phyloP scores from a whole-genome alignment of 1,140 invertebrate species.

The Calliphora vicina region DNA sequence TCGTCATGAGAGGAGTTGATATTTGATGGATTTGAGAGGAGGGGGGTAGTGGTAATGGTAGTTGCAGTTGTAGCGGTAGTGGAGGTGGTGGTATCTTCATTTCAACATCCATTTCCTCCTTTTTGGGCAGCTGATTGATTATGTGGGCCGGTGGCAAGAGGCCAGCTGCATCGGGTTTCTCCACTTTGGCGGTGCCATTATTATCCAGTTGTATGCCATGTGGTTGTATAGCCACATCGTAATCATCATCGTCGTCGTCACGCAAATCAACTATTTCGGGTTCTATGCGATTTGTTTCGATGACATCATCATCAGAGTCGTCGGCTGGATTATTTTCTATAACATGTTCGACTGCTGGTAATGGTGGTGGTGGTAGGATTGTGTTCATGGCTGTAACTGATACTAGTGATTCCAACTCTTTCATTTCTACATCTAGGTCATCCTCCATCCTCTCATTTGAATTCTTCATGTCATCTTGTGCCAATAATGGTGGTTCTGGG shows the following conservation, averaged over 20 bases:
- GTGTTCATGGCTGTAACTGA: background rate
- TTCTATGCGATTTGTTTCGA: conserved; percentile 57
- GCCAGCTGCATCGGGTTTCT: conserved; percentile 35
- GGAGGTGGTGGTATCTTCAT: conserved; percentile 43
- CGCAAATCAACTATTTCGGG: conserved; percentile 58
- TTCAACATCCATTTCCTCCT: conserved; percentile 35
- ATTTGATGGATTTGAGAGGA: background rate
- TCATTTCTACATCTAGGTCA: background rate
- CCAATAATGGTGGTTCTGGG: background rate
- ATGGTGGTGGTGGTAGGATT: background rate
- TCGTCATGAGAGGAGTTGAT: background rate
- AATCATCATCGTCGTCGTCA: conserved; percentile 55
- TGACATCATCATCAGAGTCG: conserved; percentile 47
- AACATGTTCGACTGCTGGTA: background rate
- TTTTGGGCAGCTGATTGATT: conserved; percentile 42
- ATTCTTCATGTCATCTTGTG: conserved; percentile 21
- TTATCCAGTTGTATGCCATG: conserved; percentile 29
- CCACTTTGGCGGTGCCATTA: conserved; percentile 28
- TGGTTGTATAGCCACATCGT: conserved; percentile 34
- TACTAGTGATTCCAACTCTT: background rate
- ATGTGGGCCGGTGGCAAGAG: background rate
- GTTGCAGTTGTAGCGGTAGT: conserved; percentile 26
- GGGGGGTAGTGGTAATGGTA: conserved; percentile 17
- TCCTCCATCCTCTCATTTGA: background rate
- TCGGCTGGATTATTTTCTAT: conserved; percentile 46